Conservation (phyloP, 2,888 invertebrate species). For the Drosophila suboccidentalis region DNA sequence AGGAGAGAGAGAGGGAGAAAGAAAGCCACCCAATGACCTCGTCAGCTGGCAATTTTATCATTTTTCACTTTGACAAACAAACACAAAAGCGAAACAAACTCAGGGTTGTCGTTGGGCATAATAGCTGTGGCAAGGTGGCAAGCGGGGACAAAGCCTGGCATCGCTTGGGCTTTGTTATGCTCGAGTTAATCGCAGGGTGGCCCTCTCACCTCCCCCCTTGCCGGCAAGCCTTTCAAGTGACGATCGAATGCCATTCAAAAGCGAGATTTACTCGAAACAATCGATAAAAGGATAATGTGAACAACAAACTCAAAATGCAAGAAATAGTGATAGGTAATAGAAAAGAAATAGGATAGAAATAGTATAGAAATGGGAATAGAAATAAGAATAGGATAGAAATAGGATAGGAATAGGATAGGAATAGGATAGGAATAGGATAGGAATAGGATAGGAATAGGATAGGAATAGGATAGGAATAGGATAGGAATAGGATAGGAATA, state of each 20-base stretch:
- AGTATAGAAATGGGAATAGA: not conserved
- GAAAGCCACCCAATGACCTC: constrained; percentile 32
- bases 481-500: not conserved
- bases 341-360: not conserved
- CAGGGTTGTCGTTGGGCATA: not conserved
- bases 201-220: not conserved
- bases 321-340: not conserved
- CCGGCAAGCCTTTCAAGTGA: constrained; percentile 6
- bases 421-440: not conserved
- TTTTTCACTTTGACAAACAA: constrained; percentile 73
- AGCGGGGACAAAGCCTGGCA: not conserved
- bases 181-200: constrained; percentile 50
- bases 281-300: constrained; percentile 65
- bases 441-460: not conserved
- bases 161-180: constrained; percentile 49
- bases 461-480: not conserved
- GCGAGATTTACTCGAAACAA: constrained; percentile 32
- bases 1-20: not conserved
- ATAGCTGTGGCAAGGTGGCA: not conserved
- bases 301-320: constrained; percentile 36
- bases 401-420: constrained; percentile 5
- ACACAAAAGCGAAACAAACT: constrained; percentile 49
- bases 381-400: constrained; percentile 2
- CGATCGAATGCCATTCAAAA: constrained; percentile 66
- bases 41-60: constrained; percentile 66